Base-by-base conservation (phyloP, 1,140 invertebrate species). In the Musca vetustissima region DNA sequence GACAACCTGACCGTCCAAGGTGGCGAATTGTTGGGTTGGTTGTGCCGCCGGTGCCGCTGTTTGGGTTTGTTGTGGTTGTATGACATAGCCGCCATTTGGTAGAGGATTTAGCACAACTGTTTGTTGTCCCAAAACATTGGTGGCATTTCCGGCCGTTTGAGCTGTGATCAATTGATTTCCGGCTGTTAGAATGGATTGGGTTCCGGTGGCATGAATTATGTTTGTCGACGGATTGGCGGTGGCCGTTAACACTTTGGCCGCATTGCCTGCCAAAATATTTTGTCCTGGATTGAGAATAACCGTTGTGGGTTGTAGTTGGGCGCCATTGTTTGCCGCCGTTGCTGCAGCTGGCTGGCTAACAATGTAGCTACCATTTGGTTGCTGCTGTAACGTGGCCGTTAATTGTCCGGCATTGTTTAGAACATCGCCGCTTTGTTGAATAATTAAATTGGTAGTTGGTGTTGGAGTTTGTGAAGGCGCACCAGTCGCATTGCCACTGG, bases 51-150 rank as follows among this genome's bases (percentile, higher is more conserved):
- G 70, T 14, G n/a, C n/a, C 19, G 68, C 36, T 66, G 69, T 21
- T n/a, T n/a, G n/a, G n/a, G 57, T 59, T 50, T 77, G 77, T 55
- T 90, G 87, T 7, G 90, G 90, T 78, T 93, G 92, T 57, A 95
- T 88, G 9, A 93, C 87, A 59, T 93, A 91, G 0, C 92, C 92
- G 0, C 92, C 92, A 19, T 91, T 87, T 70, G 91, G 90, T 70
- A 95, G 85, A 0, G 92, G 90, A 75, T 95, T 95, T 1, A 95
- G 90, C 11, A 96, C 85, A 1, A 93, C 91, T 0, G 91, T 90
- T 17, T 91, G 91, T 76, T 93, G 92, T 2, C 89, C 88, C 25
- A 90, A 83, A 2, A 90, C 86, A 78, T 89, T 88, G 1, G 69
- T 17, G 70, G 48, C 9, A 61, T 67, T 3, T 57, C 68, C 67